Evolutionary conservation across 1,140 invertebrate species (phyloP).

Genomic region (Pseudomyrmex dendroicus): DNA sequence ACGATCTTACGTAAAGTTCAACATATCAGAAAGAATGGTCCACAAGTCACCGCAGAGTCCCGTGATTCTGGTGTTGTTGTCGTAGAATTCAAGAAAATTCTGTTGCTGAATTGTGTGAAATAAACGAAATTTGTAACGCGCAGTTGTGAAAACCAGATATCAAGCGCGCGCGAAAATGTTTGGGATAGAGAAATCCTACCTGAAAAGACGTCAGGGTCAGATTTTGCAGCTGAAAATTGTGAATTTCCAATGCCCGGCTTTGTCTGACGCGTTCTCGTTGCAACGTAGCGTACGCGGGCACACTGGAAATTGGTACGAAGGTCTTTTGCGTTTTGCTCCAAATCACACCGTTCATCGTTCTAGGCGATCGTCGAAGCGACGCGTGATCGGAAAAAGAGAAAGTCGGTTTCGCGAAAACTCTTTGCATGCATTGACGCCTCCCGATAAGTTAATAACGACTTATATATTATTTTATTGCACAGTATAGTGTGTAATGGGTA

Average conservation of each 20-base stretch:
- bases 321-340: constrained; percentile 54
- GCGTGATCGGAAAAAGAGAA: constrained; percentile 8
- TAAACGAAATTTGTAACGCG: constrained; percentile 2
- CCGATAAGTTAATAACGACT: neutral
- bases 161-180: neutral
- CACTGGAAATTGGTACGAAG: constrained; percentile 62
- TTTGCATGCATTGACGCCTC: neutral
- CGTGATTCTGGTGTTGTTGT: constrained; percentile 45
- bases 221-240: constrained; percentile 68
- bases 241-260: constrained; percentile 45
- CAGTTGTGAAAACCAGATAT: too few relatives aligned
- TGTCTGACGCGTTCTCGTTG: constrained; percentile 16
- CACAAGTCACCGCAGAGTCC: constrained; percentile 62
- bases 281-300: constrained; percentile 11
- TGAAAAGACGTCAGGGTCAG: constrained; percentile 58
- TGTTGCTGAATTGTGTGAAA: constrained; percentile 15
- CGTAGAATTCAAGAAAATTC: constrained; percentile 6
- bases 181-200: constrained; percentile 25
- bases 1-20: constrained; percentile 71
- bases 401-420: neutral
- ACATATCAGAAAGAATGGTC: constrained; percentile 45
- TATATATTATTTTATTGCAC: constrained; percentile 5
- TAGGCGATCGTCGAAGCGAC: neutral
- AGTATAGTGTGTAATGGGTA: neutral
- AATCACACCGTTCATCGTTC: constrained; percentile 57